Conservation (phyloP, 2,888 invertebrate species). For the Orgyia antiqua region DNA sequence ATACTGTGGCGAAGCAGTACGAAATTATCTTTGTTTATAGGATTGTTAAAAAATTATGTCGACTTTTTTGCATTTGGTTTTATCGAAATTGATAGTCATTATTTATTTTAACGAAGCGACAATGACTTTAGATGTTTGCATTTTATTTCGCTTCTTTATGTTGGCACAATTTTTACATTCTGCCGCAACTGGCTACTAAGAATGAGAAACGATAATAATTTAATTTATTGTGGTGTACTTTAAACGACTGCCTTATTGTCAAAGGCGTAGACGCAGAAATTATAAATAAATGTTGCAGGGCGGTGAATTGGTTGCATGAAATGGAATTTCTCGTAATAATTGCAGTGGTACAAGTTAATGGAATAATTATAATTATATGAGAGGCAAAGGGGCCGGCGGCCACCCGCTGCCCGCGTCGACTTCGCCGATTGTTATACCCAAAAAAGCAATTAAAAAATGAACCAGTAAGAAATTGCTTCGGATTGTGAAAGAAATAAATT, state of each 20-base stretch:
- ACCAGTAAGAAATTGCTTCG: constrained; percentile 56
- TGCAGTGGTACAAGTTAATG: constrained; percentile 69
- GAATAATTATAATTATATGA: constrained; percentile 74
- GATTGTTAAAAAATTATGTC: constrained; percentile 50
- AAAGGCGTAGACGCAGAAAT: constrained; percentile 6
- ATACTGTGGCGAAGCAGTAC: constrained; percentile 60
- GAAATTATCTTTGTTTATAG: constrained; percentile 65
- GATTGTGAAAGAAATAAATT: constrained; percentile 45
- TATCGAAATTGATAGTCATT: constrained; percentile 31
- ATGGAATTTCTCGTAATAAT: constrained; percentile 62
- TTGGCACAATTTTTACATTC: constrained; percentile 12
- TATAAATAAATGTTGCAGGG: constrained; percentile 12
- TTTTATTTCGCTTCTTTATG: constrained; percentile 17
- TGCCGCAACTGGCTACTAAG: constrained; percentile 9
- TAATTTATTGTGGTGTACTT: constrained; percentile 11
- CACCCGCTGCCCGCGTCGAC: constrained; percentile 62
- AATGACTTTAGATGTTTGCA: constrained; percentile 27
- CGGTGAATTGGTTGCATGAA: too few species aligned
- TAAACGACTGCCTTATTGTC: constrained; percentile 7
- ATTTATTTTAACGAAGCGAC: constrained; percentile 34
- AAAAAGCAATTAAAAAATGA: constrained; percentile 71
- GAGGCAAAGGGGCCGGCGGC: constrained; percentile 63
- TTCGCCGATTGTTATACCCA: constrained; percentile 66
- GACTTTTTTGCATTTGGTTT: constrained; percentile 48
- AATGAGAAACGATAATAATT: constrained; percentile 15